Conservation (phyloP, 2,888 invertebrate genomes). For the Phasia obesa region DNA sequence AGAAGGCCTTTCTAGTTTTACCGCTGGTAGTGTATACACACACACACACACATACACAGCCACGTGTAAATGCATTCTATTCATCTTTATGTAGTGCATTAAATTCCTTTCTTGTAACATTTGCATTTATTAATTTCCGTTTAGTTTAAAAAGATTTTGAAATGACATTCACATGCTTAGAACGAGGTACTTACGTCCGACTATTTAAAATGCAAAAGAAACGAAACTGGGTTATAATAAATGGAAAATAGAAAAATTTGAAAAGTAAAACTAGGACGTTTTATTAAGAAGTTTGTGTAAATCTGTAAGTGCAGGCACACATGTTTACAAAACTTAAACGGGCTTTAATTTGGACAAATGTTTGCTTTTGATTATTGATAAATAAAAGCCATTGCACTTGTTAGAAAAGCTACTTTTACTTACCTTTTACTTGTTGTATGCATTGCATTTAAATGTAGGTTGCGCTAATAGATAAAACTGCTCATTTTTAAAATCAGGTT, state of each 20-base stretch:
- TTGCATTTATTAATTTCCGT: conserved; percentile 71
- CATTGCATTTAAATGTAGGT: conserved; percentile 9
- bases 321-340: conserved; percentile 1
- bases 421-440: conserved; percentile 8
- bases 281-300: not conserved
- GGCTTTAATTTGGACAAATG: not conserved
- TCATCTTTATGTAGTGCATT: conserved; percentile 50
- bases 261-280: conserved; percentile 10
- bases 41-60: not conserved
- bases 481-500: not conserved
- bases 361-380: conserved; percentile 2
- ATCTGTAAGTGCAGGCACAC: not conserved
- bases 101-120: conserved; percentile 35
- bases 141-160: conserved; percentile 66
- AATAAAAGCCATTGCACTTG: not conserved
- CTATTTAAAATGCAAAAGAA: conserved; percentile 36
- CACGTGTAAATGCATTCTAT: conserved; percentile 8
- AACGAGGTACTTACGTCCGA: conserved; percentile 17
- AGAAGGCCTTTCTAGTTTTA: too few relatives aligned
- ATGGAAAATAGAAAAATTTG: conserved; percentile 35
- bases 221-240: conserved; percentile 49
- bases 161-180: conserved; percentile 54
- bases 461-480: not conserved
- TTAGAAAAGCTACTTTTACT: not conserved
- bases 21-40: too few relatives aligned